Conservation (phyloP, 1,140 invertebrate genomes). For the Ganaspis sp. region DNA sequence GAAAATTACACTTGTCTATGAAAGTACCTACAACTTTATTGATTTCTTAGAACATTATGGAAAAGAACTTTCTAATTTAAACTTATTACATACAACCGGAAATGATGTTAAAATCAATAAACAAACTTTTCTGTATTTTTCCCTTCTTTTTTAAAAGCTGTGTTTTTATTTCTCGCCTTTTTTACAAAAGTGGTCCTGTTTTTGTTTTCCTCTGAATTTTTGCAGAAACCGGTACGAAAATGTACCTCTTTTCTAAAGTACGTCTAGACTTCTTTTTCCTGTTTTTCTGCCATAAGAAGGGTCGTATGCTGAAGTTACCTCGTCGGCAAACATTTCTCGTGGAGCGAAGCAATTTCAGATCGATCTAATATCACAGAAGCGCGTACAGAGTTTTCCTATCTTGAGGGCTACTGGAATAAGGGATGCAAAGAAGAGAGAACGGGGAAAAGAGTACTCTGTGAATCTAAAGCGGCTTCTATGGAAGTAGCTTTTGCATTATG, state of each 20-base stretch:
- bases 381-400: neutral
- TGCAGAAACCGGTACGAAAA: too few relatives aligned
- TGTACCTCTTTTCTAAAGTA: neutral
- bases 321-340: slow-evolving; percentile 18
- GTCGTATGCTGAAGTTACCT: slow-evolving; percentile 7
- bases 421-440: neutral
- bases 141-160: too few relatives aligned
- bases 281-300: neutral
- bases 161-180: too few relatives aligned
- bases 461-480: slow-evolving; percentile 35
- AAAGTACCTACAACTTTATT: too few relatives aligned
- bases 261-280: neutral
- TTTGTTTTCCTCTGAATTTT: too few relatives aligned
- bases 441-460: neutral
- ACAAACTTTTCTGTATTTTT: too few relatives aligned
- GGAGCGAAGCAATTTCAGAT: slow-evolving; percentile 27
- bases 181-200: too few relatives aligned
- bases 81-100: too few relatives aligned
- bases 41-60: too few relatives aligned
- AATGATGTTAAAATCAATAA: too few relatives aligned
- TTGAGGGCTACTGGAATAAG: neutral
- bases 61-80: too few relatives aligned
- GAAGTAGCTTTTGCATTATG: slow-evolving; percentile 37
- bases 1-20: too few relatives aligned
- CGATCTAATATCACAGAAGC: neutral